Evolutionary conservation across 1,140 invertebrate species (phyloP).

Genomic region (Lineus longissimus): DNA sequence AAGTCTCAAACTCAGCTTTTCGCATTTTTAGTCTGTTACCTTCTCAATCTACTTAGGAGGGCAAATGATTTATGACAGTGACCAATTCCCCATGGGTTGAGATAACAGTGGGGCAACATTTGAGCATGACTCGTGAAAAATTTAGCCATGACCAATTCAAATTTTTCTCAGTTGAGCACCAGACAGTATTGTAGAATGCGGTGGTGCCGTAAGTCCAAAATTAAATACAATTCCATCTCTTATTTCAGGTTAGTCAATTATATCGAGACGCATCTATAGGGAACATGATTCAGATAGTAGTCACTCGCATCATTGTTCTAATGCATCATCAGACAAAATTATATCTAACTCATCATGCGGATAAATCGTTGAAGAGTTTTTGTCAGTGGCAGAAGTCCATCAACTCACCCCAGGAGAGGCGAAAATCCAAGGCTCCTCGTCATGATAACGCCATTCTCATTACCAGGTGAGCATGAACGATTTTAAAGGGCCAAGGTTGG

Average conservation of each 20-base stretch:
- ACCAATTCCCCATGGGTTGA: no score
- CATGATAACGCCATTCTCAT: conserved; percentile 89
- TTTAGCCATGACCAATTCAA: no score
- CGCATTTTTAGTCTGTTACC: no score
- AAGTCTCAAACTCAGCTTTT: no score
- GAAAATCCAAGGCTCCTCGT: conserved; percentile 59
- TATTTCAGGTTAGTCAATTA: conserved; percentile 55
- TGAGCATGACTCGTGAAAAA: no score
- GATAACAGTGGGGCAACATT: no score
- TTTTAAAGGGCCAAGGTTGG: no score
- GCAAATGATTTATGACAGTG: no score
- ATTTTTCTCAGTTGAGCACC: not conserved
- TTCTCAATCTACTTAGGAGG: no score
- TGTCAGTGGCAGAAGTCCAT: conserved; percentile 77
- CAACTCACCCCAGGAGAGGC: conserved; percentile 61
- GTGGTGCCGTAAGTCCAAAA: not conserved
- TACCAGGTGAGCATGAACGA: conserved; percentile 70
- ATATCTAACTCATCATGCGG: conserved; percentile 73
- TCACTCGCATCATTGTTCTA: conserved; percentile 76
- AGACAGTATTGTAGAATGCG: not conserved
- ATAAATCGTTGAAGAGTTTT: conserved; percentile 76
- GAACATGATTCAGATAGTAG: conserved; percentile 81
- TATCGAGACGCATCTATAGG: conserved; percentile 84
- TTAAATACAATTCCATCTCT: conserved; percentile 7
- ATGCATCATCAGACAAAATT: conserved; percentile 67